Base-by-base conservation (phyloP, 1,140 invertebrate genomes). In the Eubasilissa regina region DNA sequence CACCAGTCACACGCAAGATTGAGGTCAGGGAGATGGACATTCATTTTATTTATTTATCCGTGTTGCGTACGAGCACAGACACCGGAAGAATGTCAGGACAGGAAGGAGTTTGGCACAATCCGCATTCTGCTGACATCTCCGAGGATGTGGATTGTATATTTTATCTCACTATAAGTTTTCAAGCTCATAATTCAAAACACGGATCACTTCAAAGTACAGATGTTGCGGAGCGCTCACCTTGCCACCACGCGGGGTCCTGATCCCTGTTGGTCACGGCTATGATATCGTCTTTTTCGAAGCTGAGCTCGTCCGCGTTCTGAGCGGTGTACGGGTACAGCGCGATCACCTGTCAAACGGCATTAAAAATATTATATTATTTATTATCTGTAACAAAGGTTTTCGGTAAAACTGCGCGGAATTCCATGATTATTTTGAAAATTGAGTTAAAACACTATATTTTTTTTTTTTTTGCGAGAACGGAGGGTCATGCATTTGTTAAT, bases 211-310 rank as follows among this genome's bases (percentile, higher is more conserved):
- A 9, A 1, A 3, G 11, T 9, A 15, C 48, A 1, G 1, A 51
- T 11, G 48, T 3, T 13, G 48, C n/a, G 11, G 11, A 1, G 48
- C 11, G 48, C 25, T 35, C 25, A 89, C 88, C 88, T 86, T 94
- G 94, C 97, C 98, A 99, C 98, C 98, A 99, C 73, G 97, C 94
- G 53, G 95, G 93, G 86, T 99, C 97, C 84, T 89, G 87, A 81
- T 98, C 96, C 83, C 97, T 94, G 72, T 95, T 94, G 10, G 98
- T 91, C 11, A 99, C 94, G 55, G 93, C 94, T 75, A 99, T 98
- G 60, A 98, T 95, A 84, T 97, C 96, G 85, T 97, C 97, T 87
- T 98, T 97, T 75, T 96, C 93, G 86, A 99, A 98, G 82, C 93
- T 97, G 62, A 99, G 89, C 87, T 99, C 97, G 87, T 99, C 97